Evolutionary conservation across 53 echinoderm and acorn worm genomes (phyloP).

Genomic region (Luidia sarsii): DNA sequence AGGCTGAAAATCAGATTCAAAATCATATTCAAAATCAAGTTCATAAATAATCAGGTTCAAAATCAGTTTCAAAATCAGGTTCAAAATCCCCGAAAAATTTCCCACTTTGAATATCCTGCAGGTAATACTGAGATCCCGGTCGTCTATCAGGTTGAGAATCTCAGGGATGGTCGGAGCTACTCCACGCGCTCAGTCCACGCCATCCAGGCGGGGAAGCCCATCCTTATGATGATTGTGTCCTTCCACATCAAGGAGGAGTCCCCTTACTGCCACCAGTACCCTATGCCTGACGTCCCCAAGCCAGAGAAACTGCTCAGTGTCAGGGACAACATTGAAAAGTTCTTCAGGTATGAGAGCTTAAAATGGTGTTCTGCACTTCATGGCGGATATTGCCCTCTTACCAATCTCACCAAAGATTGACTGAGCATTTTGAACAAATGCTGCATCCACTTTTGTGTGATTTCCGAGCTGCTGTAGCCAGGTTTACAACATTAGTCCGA

Average conservation of each 20-base stretch:
- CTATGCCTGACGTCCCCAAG: slow-evolving; percentile 83
- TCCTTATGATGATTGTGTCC: slow-evolving; percentile 89
- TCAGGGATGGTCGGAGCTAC: slow-evolving; percentile 85
- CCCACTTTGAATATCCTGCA: slow-evolving; percentile 1
- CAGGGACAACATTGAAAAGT: slow-evolving; percentile 57
- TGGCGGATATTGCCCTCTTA: no score
- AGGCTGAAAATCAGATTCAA: no score
- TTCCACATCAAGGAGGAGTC: slow-evolving; percentile 86
- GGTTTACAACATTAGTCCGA: no score
- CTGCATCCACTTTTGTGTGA: no score
- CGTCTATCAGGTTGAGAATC: slow-evolving; percentile 78
- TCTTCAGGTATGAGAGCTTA: slow-evolving; percentile 66
- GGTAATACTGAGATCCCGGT: slow-evolving; percentile 79
- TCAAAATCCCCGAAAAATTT: neutral
- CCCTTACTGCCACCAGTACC: slow-evolving; percentile 73
- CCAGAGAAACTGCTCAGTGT: slow-evolving; percentile 74
- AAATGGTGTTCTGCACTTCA: no score
- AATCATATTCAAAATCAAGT: neutral
- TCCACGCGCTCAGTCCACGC: slow-evolving; percentile 80
- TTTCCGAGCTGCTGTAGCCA: no score
- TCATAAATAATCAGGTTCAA: neutral
- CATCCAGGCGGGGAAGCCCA: slow-evolving; percentile 70
- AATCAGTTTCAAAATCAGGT: neutral
- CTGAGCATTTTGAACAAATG: no score
- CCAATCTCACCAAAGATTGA: no score